Evolutionary conservation across 2,113 vertebrate species (phyloP).

Genomic region (Cathartes aura): DNA sequence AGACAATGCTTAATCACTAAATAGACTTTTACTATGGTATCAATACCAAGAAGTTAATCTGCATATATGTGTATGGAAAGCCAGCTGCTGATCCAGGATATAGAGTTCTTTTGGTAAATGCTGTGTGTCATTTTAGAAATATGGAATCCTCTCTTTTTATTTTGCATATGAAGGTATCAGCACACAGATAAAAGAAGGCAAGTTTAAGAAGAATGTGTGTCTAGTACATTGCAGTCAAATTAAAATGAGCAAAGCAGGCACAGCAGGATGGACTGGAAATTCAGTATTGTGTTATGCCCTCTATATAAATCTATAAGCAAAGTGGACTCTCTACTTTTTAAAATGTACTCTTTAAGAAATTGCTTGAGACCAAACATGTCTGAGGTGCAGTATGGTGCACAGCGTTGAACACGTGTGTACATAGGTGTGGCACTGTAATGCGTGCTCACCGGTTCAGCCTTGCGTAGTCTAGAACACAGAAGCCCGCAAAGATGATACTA

Average conservation of each 20-base stretch:
- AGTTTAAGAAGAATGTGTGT: background rate
- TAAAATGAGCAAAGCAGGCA: background rate
- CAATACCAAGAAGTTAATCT: background rate
- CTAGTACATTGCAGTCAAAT: background rate
- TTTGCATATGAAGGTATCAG: background rate
- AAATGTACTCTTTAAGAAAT: background rate
- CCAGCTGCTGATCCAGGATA: background rate
- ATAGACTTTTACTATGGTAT: no score
- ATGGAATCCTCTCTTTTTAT: background rate
- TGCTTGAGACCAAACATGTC: background rate
- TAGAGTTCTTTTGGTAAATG: background rate
- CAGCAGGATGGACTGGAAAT: background rate
- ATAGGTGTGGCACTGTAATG: rapidly evolving
- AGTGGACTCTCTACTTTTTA: background rate
- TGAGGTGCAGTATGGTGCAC: background rate
- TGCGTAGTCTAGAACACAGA: background rate
- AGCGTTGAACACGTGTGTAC: no score
- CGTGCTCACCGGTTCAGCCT: background rate
- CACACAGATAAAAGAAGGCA: background rate
- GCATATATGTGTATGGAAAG: rapidly evolving
- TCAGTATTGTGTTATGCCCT: background rate
- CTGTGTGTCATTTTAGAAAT: background rate
- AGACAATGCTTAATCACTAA: no score
- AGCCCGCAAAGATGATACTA: background rate
- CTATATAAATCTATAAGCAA: background rate